Base-by-base conservation (phyloP, 2,113 vertebrate genomes). In the Rhadina sibilatrix region DNA sequence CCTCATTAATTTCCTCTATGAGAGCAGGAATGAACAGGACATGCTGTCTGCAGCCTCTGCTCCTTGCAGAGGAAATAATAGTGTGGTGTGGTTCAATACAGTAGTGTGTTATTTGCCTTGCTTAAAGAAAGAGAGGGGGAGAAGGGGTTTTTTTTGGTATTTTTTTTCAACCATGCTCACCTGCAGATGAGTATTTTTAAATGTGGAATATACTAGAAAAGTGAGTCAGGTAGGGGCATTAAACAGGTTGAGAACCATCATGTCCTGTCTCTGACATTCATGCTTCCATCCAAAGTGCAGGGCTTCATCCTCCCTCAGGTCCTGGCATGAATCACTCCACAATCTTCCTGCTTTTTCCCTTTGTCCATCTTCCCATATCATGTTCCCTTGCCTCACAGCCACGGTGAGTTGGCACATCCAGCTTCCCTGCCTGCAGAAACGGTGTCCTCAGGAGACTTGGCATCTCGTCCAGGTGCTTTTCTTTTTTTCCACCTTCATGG, bases 371-470 rank as follows among this genome's bases (percentile, higher is more conserved):
- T 59, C 40, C 27, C 23, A 50, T 33, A 4, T 2, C 21, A 6
- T 0, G 1, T 65, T 90, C 31, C 53, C 22, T 35, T 71, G 17
- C 9, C 33, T 83, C 1, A 0, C 16, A 74, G 37, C 50, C 35
- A 9, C 0, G 0, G 42, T 47, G 47, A 35, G 19, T 5, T 70
- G 56, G 46, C 35, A 61, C 50, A 53, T 50, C 56, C 69, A 78
- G 10, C 27, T 5, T 71, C 70, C 33, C 19, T 87, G 33, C 47
- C 44, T 65, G 12, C 57, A 2, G 5, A 65, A 80, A 49, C 0
- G 0, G 8, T 63, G 40, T 60, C 49, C 44, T 84, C n/a, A 24
- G 61, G n/a, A 87, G 49, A 7, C 12, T 42, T 35, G 30, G 4
- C 6, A 6, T 54, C 70, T 10, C 1, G 0, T 19, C 16, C n/a